Conservation (phyloP, 2,113 vertebrate genomes). For the Psettodes erumei region DNA sequence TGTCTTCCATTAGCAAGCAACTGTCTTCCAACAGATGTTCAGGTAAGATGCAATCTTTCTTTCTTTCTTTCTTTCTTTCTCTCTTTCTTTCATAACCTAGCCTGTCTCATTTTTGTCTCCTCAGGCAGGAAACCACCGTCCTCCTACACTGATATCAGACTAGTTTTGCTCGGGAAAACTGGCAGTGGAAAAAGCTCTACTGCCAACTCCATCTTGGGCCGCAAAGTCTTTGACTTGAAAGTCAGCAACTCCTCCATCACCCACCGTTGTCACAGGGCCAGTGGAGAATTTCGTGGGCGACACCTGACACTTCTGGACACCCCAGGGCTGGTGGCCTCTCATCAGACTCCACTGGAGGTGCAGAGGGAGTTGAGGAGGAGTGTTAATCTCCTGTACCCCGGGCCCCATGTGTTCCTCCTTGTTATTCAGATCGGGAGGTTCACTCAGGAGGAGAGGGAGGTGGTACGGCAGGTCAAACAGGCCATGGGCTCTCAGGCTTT, state of each 20-base stretch:
- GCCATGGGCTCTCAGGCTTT: slow-evolving; percentile 59
- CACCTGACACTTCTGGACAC: slow-evolving; percentile 65
- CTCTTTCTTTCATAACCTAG: neutral
- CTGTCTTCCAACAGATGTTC: slow-evolving; percentile 29
- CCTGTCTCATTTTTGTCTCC: neutral
- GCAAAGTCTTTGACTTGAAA: slow-evolving; percentile 43
- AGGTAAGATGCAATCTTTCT: slow-evolving; percentile 25
- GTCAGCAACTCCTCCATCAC: slow-evolving; percentile 1
- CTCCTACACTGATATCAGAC: slow-evolving; percentile 37
- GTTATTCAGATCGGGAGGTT: slow-evolving; percentile 71
- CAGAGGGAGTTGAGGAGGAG: slow-evolving; percentile 59
- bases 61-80: neutral
- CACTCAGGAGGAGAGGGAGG: slow-evolving; percentile 66
- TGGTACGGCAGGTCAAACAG: slow-evolving; percentile 52
- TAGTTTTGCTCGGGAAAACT: slow-evolving; percentile 69
- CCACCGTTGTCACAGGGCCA: slow-evolving; percentile 25
- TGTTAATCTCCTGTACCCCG: slow-evolving; percentile 57
- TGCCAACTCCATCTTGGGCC: slow-evolving; percentile 66
- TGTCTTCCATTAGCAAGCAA: slow-evolving; percentile 61
- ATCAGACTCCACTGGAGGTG: slow-evolving; percentile 29
- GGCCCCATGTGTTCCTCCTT: slow-evolving; percentile 72
- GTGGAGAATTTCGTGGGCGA: slow-evolving; percentile 15
- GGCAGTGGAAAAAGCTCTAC: slow-evolving; percentile 74
- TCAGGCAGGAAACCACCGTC: slow-evolving; percentile 38
- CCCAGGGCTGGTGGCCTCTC: slow-evolving; percentile 48